Conservation (phyloP, 2,888 invertebrate genomes). For the Drosophila dives region DNA sequence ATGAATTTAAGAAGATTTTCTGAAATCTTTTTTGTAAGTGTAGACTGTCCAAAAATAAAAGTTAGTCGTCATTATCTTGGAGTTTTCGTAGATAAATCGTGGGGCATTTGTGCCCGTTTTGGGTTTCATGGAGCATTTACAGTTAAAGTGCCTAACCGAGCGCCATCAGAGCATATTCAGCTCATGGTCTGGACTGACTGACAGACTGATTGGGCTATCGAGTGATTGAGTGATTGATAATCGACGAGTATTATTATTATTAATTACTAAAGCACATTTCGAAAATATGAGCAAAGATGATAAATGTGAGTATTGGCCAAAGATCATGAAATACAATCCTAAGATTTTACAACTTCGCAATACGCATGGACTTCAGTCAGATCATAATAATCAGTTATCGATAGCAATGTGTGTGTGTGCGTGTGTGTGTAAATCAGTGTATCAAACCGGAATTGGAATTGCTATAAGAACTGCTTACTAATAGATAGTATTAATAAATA, state of each 20-base stretch:
- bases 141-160: constrained; percentile 42
- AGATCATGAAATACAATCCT: constrained; percentile 6
- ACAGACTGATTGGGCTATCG: constrained; percentile 23
- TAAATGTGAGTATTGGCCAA: constrained; percentile 77
- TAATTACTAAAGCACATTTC: constrained; percentile 24
- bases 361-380: constrained; percentile 42
- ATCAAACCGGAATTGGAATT: not conserved
- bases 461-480: not conserved
- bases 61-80: constrained; percentile 75
- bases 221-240: constrained; percentile 28
- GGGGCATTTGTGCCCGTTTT: constrained; percentile 28
- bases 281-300: constrained; percentile 83
- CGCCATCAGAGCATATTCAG: constrained; percentile 41
- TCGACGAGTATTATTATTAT: constrained; percentile 7
- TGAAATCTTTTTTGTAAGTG: not conserved
- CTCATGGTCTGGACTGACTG: constrained; percentile 39
- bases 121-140: constrained; percentile 48
- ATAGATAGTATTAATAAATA: not conserved
- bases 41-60: constrained; percentile 46
- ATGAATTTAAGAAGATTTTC: not conserved
- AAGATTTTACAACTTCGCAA: constrained; percentile 13
- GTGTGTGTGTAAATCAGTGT: constrained; percentile 1
- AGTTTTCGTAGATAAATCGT: constrained; percentile 78
- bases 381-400: not conserved
- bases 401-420: not conserved